A percentile compares a stretch with the other conserved stretches of the same genome.
Conservation (phyloP, 1,140 invertebrate genomes). For the Antheraea pernyi region DNA sequence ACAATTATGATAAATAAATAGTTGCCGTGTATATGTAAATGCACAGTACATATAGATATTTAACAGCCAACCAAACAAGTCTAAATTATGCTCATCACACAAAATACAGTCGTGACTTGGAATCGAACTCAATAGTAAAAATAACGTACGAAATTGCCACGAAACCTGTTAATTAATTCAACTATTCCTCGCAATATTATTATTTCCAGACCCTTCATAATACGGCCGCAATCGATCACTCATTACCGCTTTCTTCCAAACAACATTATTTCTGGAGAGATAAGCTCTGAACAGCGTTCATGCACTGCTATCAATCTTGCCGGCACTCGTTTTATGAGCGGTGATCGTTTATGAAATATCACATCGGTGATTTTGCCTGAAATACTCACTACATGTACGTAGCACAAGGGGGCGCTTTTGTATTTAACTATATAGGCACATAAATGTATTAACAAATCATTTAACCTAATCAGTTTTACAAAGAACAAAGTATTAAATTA, state of each 20-base stretch:
- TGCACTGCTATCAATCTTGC: constrained; percentile 33
- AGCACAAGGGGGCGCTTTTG: not conserved
- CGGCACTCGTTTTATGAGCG: constrained; percentile 19
- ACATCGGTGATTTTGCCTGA: not conserved
- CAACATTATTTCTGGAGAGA: constrained; percentile 22
- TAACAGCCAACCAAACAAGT: too few relatives aligned
- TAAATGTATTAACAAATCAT: too few relatives aligned
- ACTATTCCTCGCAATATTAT: not conserved
- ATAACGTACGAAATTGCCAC: too few relatives aligned
- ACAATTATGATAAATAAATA: too few relatives aligned
- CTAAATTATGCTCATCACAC: too few relatives aligned
- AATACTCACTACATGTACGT: not conserved
- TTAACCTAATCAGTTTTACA: too few relatives aligned
- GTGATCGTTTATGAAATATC: constrained; percentile 15
- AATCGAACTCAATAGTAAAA: too few relatives aligned
- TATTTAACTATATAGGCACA: not conserved
- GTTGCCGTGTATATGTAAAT: too few relatives aligned
- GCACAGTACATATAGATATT: too few relatives aligned
- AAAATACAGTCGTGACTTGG: too few relatives aligned
- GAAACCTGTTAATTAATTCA: not conserved
- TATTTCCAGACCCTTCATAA: not conserved
- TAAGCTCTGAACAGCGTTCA: constrained; percentile 26
- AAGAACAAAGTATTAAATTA: too few relatives aligned
- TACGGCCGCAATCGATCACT: constrained; percentile 35
- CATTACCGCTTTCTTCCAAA: constrained; percentile 24